Evolutionary conservation across 2,888 invertebrate species (phyloP), one percentile per base, ranked within the genome.

Genomic region (Galeopsomyia nigrocyanea): DNA sequence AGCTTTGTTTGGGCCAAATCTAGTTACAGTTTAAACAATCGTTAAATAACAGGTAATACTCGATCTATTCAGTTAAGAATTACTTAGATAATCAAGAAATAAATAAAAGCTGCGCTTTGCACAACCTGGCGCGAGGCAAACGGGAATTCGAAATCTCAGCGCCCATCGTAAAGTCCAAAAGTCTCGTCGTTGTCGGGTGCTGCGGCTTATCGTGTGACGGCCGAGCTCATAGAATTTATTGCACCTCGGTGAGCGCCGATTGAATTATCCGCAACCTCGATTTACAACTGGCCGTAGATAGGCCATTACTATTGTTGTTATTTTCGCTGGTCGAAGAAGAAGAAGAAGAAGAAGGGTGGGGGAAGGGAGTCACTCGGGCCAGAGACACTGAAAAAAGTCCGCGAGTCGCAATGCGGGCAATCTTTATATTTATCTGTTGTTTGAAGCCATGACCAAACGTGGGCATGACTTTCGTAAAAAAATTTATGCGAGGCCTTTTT

Each of bases 211-310:
- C 57, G 16, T 17, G 3, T 60, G 50, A 53, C 66, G 31, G 17
- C 14, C 26, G 9, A 13, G 50, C 31, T n/a, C 26, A 5, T 58
- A 62, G 60, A 17, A 26, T 46, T 57, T 62, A 67, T 67, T 62
- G 66, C 64, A 57, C 16, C 68, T 64, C 55, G 46, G 68, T 39
- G 39, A 39, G 39, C 26, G 65, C 60, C 71, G 58, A 71, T 71
- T 75, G 65, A 75, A 75, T 68, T 75, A 71, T 68, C 47, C 58
- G 63, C 55, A 10, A 57, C 51, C 53, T 68, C 66, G 51, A 75
- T 71, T 75, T 71, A 71, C 62, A 61, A 68, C 49, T 22, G 19
- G 39, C 68, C 53, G 19, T 9, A 68, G 69, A 71, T 71, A 66
- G 47, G 63, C 51, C 63, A 67, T 71, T 71, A 50, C 64, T 51